Conservation (phyloP, 2,888 invertebrate species). For the Callinectes sapidus region DNA sequence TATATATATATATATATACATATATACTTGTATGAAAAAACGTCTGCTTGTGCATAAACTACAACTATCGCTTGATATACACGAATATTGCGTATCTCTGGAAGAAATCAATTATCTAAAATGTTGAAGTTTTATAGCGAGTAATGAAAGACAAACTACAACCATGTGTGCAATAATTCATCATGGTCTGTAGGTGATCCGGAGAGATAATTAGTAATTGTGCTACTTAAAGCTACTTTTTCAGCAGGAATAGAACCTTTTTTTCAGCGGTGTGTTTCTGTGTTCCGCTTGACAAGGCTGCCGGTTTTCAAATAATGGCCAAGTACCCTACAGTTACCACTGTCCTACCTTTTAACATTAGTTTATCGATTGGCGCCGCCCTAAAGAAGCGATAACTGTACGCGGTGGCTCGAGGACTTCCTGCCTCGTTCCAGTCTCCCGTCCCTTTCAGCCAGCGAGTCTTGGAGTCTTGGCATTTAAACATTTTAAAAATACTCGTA, state of each 20-base stretch:
- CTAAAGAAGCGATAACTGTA: constrained; percentile 17
- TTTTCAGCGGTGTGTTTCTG: neutral
- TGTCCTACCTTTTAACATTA: neutral
- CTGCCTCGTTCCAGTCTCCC: neutral
- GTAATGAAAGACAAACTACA: neutral
- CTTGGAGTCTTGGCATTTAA: neutral
- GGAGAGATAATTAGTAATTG: constrained; percentile 1
- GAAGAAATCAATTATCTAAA: neutral
- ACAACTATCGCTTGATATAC: neutral
- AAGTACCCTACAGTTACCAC: neutral
- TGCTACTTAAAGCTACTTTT: neutral
- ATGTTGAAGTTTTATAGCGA: neutral
- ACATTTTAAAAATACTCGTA: neutral
- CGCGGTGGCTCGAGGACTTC: neutral
- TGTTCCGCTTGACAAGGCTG: neutral
- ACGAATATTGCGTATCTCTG: neutral
- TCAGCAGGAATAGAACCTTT: neutral
- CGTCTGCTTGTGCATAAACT: neutral
- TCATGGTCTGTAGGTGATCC: neutral
- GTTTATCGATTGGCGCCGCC: neutral
- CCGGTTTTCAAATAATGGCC: neutral
- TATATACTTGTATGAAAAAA: constrained; percentile 11
- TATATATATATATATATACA: constrained; percentile 44
- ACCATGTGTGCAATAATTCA: neutral
- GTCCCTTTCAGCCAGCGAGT: neutral